A percentile compares a stretch with the other conserved stretches of the same genome.
phyloP scores from a whole-genome alignment of 37 sponge, comb jelly and placozoan genomes.

The Halisarca cf. caerulea region DNA sequence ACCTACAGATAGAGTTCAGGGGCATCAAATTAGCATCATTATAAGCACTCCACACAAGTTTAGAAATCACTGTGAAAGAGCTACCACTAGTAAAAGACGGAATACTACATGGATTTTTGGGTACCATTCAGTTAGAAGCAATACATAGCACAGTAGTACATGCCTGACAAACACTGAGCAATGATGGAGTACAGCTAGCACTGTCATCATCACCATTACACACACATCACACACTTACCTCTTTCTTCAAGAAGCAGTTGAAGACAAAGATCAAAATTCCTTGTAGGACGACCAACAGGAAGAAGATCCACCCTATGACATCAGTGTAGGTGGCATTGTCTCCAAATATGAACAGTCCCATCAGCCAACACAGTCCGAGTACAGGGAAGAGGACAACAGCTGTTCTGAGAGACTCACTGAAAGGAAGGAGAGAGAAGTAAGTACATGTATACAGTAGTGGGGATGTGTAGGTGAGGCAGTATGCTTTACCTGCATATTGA shows the following conservation, averaged over 20 bases:
- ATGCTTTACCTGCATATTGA: neutral
- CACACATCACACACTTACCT: too few relatives aligned
- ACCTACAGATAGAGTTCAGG: conserved; percentile 58
- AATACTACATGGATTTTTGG: too few relatives aligned
- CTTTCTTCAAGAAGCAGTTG: conserved; percentile 73
- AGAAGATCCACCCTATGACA: conserved; percentile 68
- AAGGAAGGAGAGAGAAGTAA: neutral
- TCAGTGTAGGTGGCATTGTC: conserved; percentile 4
- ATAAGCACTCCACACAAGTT: too few relatives aligned
- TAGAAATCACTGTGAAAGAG: too few relatives aligned
- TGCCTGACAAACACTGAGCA: too few relatives aligned
- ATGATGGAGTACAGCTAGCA: too few relatives aligned
- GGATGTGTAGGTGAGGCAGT: neutral
- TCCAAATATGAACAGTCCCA: conserved; percentile 68
- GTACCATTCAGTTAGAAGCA: too few relatives aligned
- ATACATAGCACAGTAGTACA: too few relatives aligned
- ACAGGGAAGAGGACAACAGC: conserved; percentile 62
- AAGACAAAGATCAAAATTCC: conserved; percentile 75
- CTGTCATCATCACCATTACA: too few relatives aligned
- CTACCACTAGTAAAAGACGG: too few relatives aligned
- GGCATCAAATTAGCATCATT: too few relatives aligned
- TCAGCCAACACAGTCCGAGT: conserved; percentile 69
- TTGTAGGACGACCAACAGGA: conserved; percentile 62
- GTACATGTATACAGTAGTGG: too few relatives aligned
- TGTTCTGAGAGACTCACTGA: conserved; percentile 52